Evolutionary conservation across 2,888 invertebrate genomes (phyloP).

Genomic region (Marronus borbonicus): DNA sequence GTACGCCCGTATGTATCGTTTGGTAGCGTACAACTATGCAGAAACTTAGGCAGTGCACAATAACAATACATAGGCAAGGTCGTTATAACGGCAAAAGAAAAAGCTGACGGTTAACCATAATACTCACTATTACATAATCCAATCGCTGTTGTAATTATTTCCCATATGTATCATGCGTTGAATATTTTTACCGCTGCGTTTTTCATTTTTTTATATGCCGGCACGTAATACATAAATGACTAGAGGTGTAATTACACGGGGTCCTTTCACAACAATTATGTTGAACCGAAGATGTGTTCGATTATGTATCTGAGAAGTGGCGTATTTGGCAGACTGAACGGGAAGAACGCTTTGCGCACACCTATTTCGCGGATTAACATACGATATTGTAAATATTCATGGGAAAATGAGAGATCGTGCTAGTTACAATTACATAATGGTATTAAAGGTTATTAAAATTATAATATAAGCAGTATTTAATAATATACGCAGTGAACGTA

Average conservation of each 20-base stretch:
- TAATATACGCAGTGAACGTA: too few relatives aligned
- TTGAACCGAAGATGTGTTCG: conserved; percentile 29
- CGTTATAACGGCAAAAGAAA: conserved; percentile 51
- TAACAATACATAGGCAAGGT: conserved; percentile 45
- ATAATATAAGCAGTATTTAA: neutral
- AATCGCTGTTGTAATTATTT: conserved; percentile 49
- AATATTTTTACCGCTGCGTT: conserved; percentile 47
- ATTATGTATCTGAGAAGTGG: neutral
- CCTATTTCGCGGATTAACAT: conserved; percentile 10
- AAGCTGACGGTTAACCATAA: conserved; percentile 45
- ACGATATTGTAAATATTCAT: neutral
- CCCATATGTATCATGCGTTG: conserved; percentile 51
- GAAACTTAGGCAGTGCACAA: conserved; percentile 10
- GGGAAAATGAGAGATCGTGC: conserved; percentile 19
- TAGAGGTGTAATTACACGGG: conserved; percentile 17
- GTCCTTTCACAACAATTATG: conserved; percentile 37
- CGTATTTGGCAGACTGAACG: neutral
- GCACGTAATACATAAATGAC: conserved; percentile 29
- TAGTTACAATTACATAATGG: conserved; percentile 18
- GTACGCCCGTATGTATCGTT: neutral
- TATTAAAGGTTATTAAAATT: conserved; percentile 19
- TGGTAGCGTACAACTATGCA: conserved; percentile 5
- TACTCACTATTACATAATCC: conserved; percentile 45
- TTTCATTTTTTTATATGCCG: conserved; percentile 38
- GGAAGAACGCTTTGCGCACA: neutral